Evolutionary conservation across 1,140 invertebrate species (phyloP).

Genomic region (Brachionus rotundiformis): DNA sequence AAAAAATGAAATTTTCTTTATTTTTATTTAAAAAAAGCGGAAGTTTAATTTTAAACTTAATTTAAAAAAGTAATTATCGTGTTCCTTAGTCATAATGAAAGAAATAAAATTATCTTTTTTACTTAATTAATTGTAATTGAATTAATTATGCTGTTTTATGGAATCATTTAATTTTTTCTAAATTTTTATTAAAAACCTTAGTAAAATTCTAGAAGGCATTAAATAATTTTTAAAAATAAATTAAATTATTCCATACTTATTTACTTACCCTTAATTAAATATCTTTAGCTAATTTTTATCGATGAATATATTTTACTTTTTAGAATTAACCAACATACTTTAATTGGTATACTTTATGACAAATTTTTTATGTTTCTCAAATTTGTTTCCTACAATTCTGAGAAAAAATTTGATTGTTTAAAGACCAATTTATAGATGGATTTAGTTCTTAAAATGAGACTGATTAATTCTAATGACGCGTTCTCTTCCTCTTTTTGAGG

Average conservation of each 20-base stretch:
- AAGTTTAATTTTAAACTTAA: not conserved
- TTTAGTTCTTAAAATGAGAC: not conserved
- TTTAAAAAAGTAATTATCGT: not conserved
- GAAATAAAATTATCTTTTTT: not conserved
- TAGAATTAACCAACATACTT: too few species aligned
- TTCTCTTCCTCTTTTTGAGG: not conserved
- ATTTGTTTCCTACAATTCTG: not conserved
- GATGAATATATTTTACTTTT: too few species aligned
- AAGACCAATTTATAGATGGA: slow-evolving; percentile 1
- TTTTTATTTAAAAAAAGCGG: not conserved
- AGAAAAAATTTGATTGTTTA: not conserved
- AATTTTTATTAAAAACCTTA: too few species aligned
- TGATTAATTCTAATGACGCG: not conserved
- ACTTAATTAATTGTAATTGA: not conserved
- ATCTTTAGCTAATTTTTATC: too few species aligned
- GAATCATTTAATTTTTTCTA: not conserved
- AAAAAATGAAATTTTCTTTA: too few species aligned
- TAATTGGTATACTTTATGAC: too few species aligned
- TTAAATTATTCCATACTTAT: not conserved
- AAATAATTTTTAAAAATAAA: too few species aligned
- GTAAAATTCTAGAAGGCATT: too few species aligned
- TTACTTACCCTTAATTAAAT: not conserved
- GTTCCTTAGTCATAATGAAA: not conserved
- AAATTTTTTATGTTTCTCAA: not conserved
- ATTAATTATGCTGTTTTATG: not conserved